phyloP scores from a whole-genome alignment of 2,113 vertebrate species.

The Psettodes erumei region DNA sequence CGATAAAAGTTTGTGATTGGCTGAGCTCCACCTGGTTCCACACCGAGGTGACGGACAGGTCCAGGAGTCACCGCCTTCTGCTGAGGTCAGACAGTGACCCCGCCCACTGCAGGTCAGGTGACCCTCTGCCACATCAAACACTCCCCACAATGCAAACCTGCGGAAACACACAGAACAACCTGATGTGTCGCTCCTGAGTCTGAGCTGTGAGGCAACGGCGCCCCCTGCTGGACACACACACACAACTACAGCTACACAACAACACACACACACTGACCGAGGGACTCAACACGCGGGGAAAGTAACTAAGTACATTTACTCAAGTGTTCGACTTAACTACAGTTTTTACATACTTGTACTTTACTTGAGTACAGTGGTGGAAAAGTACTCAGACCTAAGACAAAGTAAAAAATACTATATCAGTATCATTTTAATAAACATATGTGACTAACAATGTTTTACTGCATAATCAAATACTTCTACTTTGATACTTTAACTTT shows the following conservation, averaged over 20 bases:
- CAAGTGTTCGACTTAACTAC: too few relatives aligned
- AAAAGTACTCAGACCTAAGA: too few relatives aligned
- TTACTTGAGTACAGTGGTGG: too few relatives aligned
- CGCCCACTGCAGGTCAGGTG: neutral
- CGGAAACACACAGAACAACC: neutral
- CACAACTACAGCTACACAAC: neutral
- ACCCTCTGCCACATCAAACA: neutral
- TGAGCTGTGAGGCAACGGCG: neutral
- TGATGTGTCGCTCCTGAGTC: too few relatives aligned
- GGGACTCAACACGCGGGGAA: neutral
- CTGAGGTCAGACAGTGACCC: neutral
- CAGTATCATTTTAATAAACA: too few relatives aligned
- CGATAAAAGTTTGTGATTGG: conserved; percentile 44
- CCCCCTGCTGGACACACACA: too few relatives aligned
- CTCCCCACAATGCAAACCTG: neutral
- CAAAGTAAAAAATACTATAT: too few relatives aligned
- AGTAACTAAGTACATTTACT: too few relatives aligned
- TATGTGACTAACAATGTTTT: too few relatives aligned
- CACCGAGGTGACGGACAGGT: neutral
- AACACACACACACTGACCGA: neutral
- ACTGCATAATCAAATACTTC: too few relatives aligned
- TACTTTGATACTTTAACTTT: too few relatives aligned
- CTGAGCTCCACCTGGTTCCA: conserved; percentile 10
- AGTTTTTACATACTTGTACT: too few relatives aligned
- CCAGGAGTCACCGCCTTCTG: neutral